Base-by-base conservation (phyloP, 2,888 invertebrate genomes). In the Linnaemya tessellans region DNA sequence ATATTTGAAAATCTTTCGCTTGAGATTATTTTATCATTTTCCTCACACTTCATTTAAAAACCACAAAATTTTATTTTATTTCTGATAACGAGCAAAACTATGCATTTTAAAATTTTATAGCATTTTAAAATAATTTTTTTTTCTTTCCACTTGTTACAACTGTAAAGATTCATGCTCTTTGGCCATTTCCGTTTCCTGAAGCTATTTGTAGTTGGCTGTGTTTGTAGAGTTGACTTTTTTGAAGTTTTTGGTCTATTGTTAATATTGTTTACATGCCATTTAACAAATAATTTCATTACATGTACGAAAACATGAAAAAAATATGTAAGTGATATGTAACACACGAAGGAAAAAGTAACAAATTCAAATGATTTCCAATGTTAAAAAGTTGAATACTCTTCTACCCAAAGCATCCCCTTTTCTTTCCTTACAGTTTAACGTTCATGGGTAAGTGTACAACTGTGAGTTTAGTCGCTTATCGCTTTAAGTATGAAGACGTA, bases 201-300 rank as follows among this genome's bases (percentile, higher is more conserved):
- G 18, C 58, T 70, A 71, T 85, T 85, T 85, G 81, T 81, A 81
- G 73, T 73, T 71, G 80, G 73, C 68, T 71, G 80, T 54, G 30
- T 15, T 65, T 79, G 75, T 64, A 80, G 64, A 77, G 65, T 75
- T 65, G 38, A 51, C n/a, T 84, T 80, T 62, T 68, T 60, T 74
- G 10, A 15, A 86, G 71, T 68, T 75, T 81, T 51, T 49, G 71
- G 58, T 58, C 65, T 83, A 65, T 65, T 79, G 78, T 77, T 49
- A 65, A 58, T 68, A 80, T 87, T 89, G 90, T 90, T 90, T 87
- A 90, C 91, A 90, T 89, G 87, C 90, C 91, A 91, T 91, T 91
- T 91, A 89, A 89, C 91, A 91, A 89, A 90, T 90, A 89, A 91
- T 91, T 91, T 91, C 91, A 91, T 91, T 91, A 89, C 88, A 87